Evolutionary conservation across 2,113 vertebrate genomes (phyloP).

Genomic region (Gambusia holbrooki): DNA sequence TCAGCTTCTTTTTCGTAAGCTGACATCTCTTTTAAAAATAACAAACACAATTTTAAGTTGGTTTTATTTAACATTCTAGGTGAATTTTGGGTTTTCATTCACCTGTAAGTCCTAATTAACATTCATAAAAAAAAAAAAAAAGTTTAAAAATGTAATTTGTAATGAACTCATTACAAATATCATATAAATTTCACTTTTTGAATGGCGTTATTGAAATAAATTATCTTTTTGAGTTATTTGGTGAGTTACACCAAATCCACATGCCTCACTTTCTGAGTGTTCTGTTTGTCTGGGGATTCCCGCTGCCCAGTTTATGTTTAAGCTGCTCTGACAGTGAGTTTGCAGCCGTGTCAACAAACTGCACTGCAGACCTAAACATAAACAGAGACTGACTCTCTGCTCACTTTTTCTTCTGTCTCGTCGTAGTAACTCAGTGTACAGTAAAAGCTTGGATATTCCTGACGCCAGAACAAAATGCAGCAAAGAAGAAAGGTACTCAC

Average conservation of each 20-base stretch:
- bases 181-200: background rate
- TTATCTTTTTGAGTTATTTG: background rate
- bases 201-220: background rate
- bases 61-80: background rate
- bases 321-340: constrained; percentile 36
- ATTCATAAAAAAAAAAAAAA: background rate
- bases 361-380: constrained; percentile 23
- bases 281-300: constrained; percentile 13
- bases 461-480: constrained; percentile 93
- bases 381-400: constrained; percentile 76
- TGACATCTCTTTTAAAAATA: background rate
- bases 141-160: background rate
- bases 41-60: too few species aligned
- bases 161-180: background rate
- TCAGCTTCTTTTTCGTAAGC: background rate
- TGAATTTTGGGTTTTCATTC: background rate
- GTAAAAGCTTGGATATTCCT: constrained; percentile 99
- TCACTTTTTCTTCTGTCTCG: constrained; percentile 88
- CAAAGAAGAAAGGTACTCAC: constrained; percentile 96
- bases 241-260: background rate
- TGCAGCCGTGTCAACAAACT: constrained; percentile 37
- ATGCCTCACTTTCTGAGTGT: background rate
- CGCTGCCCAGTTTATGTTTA: constrained; percentile 19
- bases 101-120: background rate
- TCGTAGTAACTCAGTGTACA: constrained; percentile 97